These are phyloP conservation scores for Rhodinocichla rosea DNA, from an alignment of 2,113 vertebrate species.

Conservation along the genomic window DNA sequence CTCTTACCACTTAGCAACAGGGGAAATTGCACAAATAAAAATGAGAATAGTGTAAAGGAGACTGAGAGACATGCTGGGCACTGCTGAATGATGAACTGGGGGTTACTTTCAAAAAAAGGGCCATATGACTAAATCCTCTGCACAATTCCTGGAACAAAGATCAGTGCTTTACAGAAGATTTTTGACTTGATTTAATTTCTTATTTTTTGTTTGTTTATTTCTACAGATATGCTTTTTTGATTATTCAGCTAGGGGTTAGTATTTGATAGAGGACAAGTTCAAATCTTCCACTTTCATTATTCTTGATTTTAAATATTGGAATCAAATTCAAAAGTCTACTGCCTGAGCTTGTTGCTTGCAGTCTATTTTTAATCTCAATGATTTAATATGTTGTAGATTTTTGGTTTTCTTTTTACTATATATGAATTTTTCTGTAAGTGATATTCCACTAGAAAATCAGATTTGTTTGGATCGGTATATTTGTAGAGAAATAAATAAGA, in stretches of 20 bases:
- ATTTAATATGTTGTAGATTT: rapidly evolving
- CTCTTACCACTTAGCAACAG: not conserved
- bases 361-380: not conserved
- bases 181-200: not conserved
- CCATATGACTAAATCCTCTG: not conserved
- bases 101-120: not conserved
- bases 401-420: not conserved
- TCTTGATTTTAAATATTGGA: not conserved
- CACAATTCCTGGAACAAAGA: not conserved
- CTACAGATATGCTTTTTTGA: not conserved
- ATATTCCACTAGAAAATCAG: not conserved
- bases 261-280: not conserved
- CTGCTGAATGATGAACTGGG: not conserved
- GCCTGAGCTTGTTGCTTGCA: rapidly evolving
- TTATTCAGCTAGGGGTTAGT: not conserved
- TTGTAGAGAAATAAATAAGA: not conserved
- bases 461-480: not conserved
- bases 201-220: not conserved
- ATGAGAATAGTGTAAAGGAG: not conserved
- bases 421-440: not conserved
- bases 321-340: not conserved
- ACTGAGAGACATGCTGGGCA: not conserved
- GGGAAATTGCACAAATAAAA: not conserved
- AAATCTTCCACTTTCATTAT: not conserved
- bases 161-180: not conserved